Conservation (phyloP, 2,888 invertebrate species). For the Tricholauxania praeusta region DNA sequence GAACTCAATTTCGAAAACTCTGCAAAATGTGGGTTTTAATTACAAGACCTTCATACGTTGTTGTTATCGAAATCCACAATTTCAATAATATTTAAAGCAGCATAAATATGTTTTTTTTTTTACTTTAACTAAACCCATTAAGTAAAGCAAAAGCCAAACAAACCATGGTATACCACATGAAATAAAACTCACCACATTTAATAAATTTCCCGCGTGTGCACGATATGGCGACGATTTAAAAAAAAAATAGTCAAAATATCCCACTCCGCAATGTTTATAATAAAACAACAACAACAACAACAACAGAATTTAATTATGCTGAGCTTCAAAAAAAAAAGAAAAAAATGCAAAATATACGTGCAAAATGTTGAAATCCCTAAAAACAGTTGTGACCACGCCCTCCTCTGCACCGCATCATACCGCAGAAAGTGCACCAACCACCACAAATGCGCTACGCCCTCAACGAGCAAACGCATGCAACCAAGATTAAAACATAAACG, state of each 20-base stretch:
- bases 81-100: too few relatives aligned
- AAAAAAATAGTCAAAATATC: conserved; percentile 8
- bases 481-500: conserved; percentile 30
- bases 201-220: conserved; percentile 28
- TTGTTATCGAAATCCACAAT: too few relatives aligned
- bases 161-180: not conserved
- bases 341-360: not conserved
- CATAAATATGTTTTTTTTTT: too few relatives aligned
- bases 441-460: not conserved
- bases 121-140: too few relatives aligned
- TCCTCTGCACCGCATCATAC: not conserved
- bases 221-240: not conserved
- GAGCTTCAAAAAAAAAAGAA: conserved; percentile 11
- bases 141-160: too few relatives aligned
- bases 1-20: too few relatives aligned
- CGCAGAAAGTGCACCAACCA: not conserved
- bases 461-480: not conserved
- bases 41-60: too few relatives aligned
- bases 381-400: not conserved
- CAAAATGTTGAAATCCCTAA: not conserved
- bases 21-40: too few relatives aligned
- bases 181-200: conserved; percentile 4
- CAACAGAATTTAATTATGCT: conserved; percentile 18
- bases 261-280: not conserved
- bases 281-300: too few relatives aligned